Conservation (phyloP, 2,888 invertebrate species). For the Eupsilia transversa region DNA sequence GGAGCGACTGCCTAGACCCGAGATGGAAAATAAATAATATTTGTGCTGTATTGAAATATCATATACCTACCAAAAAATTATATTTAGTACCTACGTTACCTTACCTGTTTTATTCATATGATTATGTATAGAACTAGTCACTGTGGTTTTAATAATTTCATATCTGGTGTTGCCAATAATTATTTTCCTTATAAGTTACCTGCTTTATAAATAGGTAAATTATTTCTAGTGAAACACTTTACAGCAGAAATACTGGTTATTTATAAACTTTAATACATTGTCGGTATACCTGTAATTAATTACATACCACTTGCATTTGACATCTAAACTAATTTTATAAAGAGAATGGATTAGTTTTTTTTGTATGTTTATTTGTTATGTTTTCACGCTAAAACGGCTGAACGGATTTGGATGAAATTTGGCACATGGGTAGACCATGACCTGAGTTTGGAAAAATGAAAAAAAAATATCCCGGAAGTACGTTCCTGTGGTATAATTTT, state of each 20-base stretch:
- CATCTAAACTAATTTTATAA: neutral
- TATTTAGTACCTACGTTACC: neutral
- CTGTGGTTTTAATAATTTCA: slow-evolving; percentile 5
- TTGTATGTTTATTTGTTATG: too few relatives aligned
- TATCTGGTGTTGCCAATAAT: slow-evolving; percentile 6
- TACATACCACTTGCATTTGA: neutral
- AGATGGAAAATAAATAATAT: neutral
- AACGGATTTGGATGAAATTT: too few relatives aligned
- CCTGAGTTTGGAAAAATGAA: too few relatives aligned
- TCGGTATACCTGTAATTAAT: neutral
- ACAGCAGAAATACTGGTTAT: slow-evolving; percentile 2
- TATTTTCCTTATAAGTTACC: slow-evolving; percentile 31
- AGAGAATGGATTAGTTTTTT: too few relatives aligned
- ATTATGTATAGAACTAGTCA: neutral
- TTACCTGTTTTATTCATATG: slow-evolving; percentile 6
- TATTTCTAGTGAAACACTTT: slow-evolving; percentile 18
- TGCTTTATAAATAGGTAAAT: slow-evolving; percentile 24
- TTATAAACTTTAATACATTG: neutral
- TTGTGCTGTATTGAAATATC: neutral
- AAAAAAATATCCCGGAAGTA: too few relatives aligned
- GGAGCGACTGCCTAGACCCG: neutral
- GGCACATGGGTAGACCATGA: too few relatives aligned
- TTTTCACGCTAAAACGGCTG: too few relatives aligned
- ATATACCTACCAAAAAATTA: neutral
- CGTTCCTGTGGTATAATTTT: too few relatives aligned